phyloP scores from a whole-genome alignment of 2,888 invertebrate species.

The Drosophila nigricruria region DNA sequence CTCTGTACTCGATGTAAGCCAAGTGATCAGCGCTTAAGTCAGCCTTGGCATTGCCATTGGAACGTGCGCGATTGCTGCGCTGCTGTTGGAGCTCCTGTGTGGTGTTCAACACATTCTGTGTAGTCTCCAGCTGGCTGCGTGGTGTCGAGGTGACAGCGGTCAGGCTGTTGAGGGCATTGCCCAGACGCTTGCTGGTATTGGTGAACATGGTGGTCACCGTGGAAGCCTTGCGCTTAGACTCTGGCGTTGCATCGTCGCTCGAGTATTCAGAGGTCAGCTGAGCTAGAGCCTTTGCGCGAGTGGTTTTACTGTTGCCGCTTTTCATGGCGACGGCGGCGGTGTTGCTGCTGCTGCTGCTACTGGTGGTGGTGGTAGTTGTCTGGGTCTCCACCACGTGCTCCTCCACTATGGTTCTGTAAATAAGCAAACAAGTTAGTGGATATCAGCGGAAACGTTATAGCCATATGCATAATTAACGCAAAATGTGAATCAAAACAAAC shows the following conservation, averaged over 20 bases:
- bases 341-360: slow-evolving; percentile 38
- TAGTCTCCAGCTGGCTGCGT: slow-evolving; percentile 75
- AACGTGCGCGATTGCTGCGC: slow-evolving; percentile 46
- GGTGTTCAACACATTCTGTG: slow-evolving; percentile 80
- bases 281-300: slow-evolving; percentile 50
- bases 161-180: slow-evolving; percentile 37
- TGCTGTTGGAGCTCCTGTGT: slow-evolving; percentile 70
- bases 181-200: slow-evolving; percentile 53
- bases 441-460: slow-evolving; percentile 38
- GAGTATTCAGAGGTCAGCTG: slow-evolving; percentile 87
- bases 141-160: slow-evolving; percentile 77
- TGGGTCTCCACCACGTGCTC: slow-evolving; percentile 80
- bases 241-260: slow-evolving; percentile 86
- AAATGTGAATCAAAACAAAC: slow-evolving; percentile 68
- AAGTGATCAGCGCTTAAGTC: slow-evolving; percentile 85
- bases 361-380: slow-evolving; percentile 54
- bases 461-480: slow-evolving; percentile 32
- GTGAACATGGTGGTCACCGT: slow-evolving; percentile 50
- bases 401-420: slow-evolving; percentile 83
- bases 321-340: slow-evolving; percentile 29
- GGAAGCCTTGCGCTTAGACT: slow-evolving; percentile 48
- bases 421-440: slow-evolving; percentile 30
- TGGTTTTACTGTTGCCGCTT: slow-evolving; percentile 39
- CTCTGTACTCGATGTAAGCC: slow-evolving; percentile 91
- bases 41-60: slow-evolving; percentile 61